Percentiles rank a stretch among this genome's conserved stretches.
Evolutionary conservation across 2,797 vertebrate species (phyloP).

Genomic region (Enoplosus armatus): DNA sequence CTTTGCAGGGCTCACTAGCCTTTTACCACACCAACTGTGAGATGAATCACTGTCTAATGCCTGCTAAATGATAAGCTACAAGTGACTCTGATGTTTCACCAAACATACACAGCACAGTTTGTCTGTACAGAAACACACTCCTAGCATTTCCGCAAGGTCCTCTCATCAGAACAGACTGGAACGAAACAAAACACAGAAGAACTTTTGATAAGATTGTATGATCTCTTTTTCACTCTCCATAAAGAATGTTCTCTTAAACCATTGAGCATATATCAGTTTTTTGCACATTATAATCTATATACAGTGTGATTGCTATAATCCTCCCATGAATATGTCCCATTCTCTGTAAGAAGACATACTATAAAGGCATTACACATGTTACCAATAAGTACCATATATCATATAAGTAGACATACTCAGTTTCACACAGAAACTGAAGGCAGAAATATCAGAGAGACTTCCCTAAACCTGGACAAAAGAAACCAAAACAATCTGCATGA

Average conservation of each 20-base stretch:
- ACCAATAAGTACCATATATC: not conserved
- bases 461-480: not conserved
- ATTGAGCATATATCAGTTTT: not conserved
- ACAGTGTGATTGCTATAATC: not conserved
- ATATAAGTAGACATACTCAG: not conserved
- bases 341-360: not conserved
- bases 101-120: not conserved
- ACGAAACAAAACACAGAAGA: not conserved
- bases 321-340: not conserved
- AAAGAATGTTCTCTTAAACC: not conserved
- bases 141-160: not conserved
- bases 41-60: conserved; percentile 45
- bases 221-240: not conserved
- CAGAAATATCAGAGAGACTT: not conserved
- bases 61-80: conserved; percentile 23
- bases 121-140: not conserved
- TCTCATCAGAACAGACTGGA: not conserved
- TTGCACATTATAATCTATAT: not conserved
- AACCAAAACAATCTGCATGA: not conserved
- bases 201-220: conserved; percentile 8
- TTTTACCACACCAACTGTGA: conserved; percentile 22
- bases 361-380: not conserved
- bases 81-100: conserved; percentile 7
- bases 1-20: conserved; percentile 26
- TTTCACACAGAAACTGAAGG: not conserved